phyloP scores from a whole-genome alignment of 2,888 invertebrate species.

The Trachelus troglodyta region DNA sequence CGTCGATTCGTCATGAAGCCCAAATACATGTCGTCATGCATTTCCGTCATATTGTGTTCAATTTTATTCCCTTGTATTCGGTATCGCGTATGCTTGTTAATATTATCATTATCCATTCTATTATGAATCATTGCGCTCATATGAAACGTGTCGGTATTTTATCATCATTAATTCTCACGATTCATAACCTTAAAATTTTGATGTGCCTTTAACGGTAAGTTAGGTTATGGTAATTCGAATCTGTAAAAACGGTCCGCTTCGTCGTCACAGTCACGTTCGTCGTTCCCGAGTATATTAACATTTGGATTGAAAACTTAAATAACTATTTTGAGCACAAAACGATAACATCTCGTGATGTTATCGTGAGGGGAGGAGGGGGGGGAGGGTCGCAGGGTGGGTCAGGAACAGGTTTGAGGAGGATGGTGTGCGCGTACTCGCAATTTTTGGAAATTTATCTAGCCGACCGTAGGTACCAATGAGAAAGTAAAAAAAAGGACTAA shows the following conservation, averaged over 20 bases:
- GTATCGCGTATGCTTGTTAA: background rate
- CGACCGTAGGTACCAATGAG: background rate
- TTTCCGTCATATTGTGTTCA: background rate
- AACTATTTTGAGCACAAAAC: background rate
- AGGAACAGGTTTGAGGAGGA: background rate
- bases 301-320: background rate
- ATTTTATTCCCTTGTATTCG: background rate
- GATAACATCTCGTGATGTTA: background rate
- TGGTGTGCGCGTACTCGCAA: background rate
- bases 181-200: background rate
- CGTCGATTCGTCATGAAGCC: background rate
- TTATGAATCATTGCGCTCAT: background rate
- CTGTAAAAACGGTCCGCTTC: background rate
- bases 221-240: background rate
- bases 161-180: background rate
- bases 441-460: background rate
- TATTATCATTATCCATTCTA: background rate
- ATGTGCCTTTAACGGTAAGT: background rate
- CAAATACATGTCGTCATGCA: background rate
- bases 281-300: background rate
- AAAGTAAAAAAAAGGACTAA: background rate
- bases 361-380: background rate
- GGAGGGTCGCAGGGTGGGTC: background rate
- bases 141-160: background rate
- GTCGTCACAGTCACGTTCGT: background rate